These are phyloP conservation scores for Athalia circularis DNA, from an alignment of 2,888 invertebrate species.

Conservation along the genomic window DNA sequence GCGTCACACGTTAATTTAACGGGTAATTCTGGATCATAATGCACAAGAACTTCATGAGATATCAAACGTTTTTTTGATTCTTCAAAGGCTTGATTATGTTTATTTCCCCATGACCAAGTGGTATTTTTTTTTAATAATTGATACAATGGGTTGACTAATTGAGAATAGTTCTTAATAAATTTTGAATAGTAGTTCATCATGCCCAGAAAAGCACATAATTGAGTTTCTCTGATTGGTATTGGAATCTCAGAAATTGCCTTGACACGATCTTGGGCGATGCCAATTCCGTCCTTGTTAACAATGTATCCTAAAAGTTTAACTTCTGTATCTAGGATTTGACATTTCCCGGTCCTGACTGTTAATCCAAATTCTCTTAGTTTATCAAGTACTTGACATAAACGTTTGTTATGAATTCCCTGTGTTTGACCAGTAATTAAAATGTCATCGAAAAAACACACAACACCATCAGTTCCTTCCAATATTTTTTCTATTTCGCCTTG, in stretches of 20 bases:
- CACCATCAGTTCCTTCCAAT: conserved; percentile 59
- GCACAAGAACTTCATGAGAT: conserved; percentile 46
- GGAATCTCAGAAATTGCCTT: conserved; percentile 43
- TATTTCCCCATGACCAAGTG: neutral
- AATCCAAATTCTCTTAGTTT: conserved; percentile 57
- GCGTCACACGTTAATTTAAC: conserved; percentile 52
- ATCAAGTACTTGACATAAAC: conserved; percentile 56
- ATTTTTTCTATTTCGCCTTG: conserved; percentile 65
- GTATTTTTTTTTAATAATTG: neutral
- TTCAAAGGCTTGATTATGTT: neutral
- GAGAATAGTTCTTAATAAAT: conserved; percentile 29
- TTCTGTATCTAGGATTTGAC: conserved; percentile 60
- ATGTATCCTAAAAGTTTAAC: conserved; percentile 61
- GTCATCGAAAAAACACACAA: conserved; percentile 64
- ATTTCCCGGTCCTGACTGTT: conserved; percentile 62
- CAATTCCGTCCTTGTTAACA: conserved; percentile 48
- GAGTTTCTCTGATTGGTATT: conserved; percentile 25
- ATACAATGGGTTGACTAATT: conserved; percentile 46
- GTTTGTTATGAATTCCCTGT: conserved; percentile 54
- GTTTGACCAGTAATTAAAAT: conserved; percentile 60
- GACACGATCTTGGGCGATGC: conserved; percentile 25
- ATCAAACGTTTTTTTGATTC: conserved; percentile 1
- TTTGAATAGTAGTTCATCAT: conserved; percentile 46
- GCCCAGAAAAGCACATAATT: conserved; percentile 45
- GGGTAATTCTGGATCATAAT: conserved; percentile 48